Evolutionary conservation across 2,797 vertebrate genomes (phyloP).

Genomic region (Molossus molossus): DNA sequence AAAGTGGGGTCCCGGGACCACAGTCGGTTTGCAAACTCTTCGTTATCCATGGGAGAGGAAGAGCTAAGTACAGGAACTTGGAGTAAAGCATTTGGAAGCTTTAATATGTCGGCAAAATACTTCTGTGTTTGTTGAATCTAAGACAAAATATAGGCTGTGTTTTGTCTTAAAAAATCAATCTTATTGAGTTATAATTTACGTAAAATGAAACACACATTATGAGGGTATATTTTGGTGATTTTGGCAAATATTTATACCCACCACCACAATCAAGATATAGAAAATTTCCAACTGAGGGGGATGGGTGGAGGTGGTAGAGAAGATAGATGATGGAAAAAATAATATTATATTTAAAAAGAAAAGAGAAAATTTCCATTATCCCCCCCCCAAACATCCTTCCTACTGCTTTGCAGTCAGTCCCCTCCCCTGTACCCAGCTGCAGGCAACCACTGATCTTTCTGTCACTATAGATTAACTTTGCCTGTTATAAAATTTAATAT

Average conservation of each 20-base stretch:
- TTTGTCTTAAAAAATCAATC: slow-evolving; percentile 26
- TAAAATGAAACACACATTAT: background rate
- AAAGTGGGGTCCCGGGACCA: accelerated
- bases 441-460: background rate
- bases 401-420: background rate
- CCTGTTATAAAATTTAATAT: background rate
- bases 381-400: background rate
- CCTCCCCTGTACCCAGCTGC: background rate
- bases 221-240: background rate
- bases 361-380: background rate
- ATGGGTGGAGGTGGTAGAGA: too few relatives aligned
- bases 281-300: background rate
- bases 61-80: background rate
- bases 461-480: background rate
- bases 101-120: background rate
- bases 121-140: background rate
- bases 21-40: background rate
- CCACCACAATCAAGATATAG: background rate
- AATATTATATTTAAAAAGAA: too few relatives aligned
- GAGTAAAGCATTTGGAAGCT: background rate
- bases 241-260: background rate
- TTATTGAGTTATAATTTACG: background rate
- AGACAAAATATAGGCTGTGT: background rate
- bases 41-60: background rate
- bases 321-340: too few relatives aligned